Evolutionary conservation across 2,797 vertebrate genomes (phyloP), one percentile per base, ranked within the genome.

Genomic region (Ctenopoma multispine): DNA sequence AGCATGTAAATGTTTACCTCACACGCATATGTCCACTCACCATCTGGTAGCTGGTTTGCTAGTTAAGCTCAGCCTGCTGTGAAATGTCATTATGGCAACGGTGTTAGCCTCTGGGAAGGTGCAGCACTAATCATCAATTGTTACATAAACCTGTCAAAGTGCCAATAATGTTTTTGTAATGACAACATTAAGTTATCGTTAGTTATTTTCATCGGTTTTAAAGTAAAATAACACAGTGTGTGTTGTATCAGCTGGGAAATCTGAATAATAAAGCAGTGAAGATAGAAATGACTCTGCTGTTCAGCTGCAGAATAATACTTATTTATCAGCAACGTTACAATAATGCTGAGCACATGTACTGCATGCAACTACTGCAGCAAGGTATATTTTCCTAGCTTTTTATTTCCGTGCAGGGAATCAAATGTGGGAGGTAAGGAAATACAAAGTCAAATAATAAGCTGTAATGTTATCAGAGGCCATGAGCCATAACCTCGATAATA

Each of bases 381-480:
- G 72, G 55, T 68, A 41, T 67, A 82, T 86, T 81, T 79, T 48
- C 31, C 41, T 54, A 18, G 67, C 67, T 68, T 47, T 85, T 79
- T 84, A 80, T 86, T 85, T 89, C 84, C 67, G 54, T 69, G 60
- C 74, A 69, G 74, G 61, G 63, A 86, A 88, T 85, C 79, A 82
- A 78, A 87, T 60, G 74, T 76, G 63, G 84, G 80, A 80, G 60
- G 83, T 69, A 65, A 72, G 72, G 64, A 85, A 88, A 89, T 77
- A 81, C 84, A 84, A 84, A 83, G 82, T 88, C 82, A 87, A 88
- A 91, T 89, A 89, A 88, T 78, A 81, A 72, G 81, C 78, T 66
- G 75, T 88, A 89, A 90, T 86, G 77, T 82, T 89, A 93, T 92
- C 88, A 90, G 82, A 83, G 72, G 82, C 88, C 65, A 75, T 55